Base-by-base conservation (phyloP, 2,113 vertebrate species). In the Pseudopodoces humilis region DNA sequence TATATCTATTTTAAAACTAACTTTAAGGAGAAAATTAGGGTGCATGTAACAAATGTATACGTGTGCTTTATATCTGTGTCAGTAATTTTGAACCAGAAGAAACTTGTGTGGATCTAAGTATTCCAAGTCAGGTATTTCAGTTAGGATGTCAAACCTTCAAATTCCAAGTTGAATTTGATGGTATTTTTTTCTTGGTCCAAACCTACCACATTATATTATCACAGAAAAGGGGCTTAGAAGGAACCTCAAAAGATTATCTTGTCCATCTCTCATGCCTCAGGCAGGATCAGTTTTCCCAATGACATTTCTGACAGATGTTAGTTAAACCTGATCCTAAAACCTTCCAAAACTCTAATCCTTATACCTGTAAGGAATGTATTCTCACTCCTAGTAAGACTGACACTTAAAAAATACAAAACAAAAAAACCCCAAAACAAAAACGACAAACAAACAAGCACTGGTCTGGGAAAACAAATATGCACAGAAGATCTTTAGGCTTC, bases 281-380 rank as follows among this genome's bases (percentile, higher is more conserved):
- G 64, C 77, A 95, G 47, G 21, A 89, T 92, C 52, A 78, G 22
- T 21, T 83, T 31, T 80, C 43, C 33, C 25, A 52, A 4, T 55
- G 64, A 77, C 11, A 82, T 78, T 91, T 91, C 37, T 94, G 59
- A 75, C n/a, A 74, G 31, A 43, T 33, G 18, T 33, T 89, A 67
- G 15, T 62, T 81, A 78, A 86, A 67, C 13, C 3, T 81, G 24
- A 15, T 65, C 25, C 25, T 94, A 64, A 90, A 92, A 19, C 10
- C 49, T 85, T 86, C n/a, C 31, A 58, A 52, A 88, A 65, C 17
- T 23, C 6, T 10, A 65, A 83, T 80, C 6, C 9, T 83, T 3
- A 15, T 64, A 33, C 44, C 15, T 60, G 7, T 53, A 60, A 74
- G 18, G 53, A 76, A 86, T 24, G 13, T 70, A 33, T 67, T 81